These are phyloP conservation scores for Drosophila seguyi DNA, from an alignment of 1,140 invertebrate species.

Conservation along the genomic window DNA sequence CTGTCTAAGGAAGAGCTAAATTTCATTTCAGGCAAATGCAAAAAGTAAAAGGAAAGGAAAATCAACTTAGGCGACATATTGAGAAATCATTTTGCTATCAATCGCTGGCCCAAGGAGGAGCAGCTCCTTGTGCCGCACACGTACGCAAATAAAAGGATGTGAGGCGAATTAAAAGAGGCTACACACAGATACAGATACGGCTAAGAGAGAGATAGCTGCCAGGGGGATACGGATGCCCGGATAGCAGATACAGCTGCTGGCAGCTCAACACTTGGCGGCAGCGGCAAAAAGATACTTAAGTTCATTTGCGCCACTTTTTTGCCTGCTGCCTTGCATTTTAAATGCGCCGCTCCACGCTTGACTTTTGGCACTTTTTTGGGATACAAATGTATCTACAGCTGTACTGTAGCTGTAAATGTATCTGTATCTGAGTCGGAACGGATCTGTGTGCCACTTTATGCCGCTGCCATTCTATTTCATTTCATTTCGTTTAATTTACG, in stretches of 20 bases:
- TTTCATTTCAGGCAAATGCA: conserved; percentile 45
- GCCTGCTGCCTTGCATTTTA: conserved; percentile 62
- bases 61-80: conserved; percentile 68
- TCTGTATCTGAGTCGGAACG: conserved; percentile 31
- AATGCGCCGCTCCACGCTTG: conserved; percentile 34
- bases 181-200: conserved; percentile 39
- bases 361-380: conserved; percentile 8
- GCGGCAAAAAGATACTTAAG: conserved; percentile 61
- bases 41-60: conserved; percentile 26
- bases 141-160: conserved; percentile 81
- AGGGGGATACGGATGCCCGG: conserved; percentile 20
- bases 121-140: conserved; percentile 53
- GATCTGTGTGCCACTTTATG: conserved; percentile 65
- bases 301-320: conserved; percentile 80
- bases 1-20: not conserved
- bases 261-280: conserved; percentile 47
- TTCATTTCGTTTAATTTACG: conserved; percentile 42
- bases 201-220: conserved; percentile 10
- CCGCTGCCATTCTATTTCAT: conserved; percentile 24
- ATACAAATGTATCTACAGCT: conserved; percentile 56
- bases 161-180: conserved; percentile 74
- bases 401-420: no score
- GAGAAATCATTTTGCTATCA: conserved; percentile 77
- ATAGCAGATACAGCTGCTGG: conserved; percentile 25
- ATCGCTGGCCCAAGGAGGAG: conserved; percentile 24